Percentiles rank a stretch among this genome's conserved stretches.
These are phyloP conservation scores for Caenorhabditis latens DNA, from an alignment of 1,140 invertebrate genomes.

Conservation along the genomic window DNA sequence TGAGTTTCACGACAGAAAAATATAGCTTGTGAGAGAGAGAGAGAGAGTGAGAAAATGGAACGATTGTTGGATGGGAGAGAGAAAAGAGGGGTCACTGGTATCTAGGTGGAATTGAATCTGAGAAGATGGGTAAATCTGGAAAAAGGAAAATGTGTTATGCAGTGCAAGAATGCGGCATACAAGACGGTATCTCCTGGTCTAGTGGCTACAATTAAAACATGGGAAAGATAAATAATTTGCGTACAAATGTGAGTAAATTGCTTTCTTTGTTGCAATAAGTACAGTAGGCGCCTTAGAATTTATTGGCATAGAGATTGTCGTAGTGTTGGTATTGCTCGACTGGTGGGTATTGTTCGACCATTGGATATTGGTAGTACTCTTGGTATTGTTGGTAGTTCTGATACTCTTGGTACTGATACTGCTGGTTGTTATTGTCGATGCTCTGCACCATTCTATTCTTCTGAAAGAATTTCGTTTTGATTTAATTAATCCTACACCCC, in stretches of 20 bases:
- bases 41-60: not conserved
- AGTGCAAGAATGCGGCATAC: slow-evolving; percentile 47
- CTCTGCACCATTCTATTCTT: too few relatives aligned
- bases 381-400: not conserved
- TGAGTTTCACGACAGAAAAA: too few relatives aligned
- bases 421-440: not conserved
- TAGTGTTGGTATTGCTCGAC: not conserved
- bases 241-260: too few relatives aligned
- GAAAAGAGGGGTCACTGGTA: not conserved
- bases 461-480: too few relatives aligned
- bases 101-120: slow-evolving; percentile 24
- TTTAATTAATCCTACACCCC: too few relatives aligned
- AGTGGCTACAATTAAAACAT: not conserved
- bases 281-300: not conserved
- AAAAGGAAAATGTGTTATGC: slow-evolving; percentile 40
- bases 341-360: not conserved
- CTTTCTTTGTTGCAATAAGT: too few relatives aligned
- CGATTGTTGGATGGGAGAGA: not conserved
- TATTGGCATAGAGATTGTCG: not conserved
- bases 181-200: slow-evolving; percentile 13
- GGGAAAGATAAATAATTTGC: too few relatives aligned
- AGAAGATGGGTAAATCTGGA: not conserved
- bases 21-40: too few relatives aligned
- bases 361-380: not conserved
- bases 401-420: not conserved